A percentile compares a stretch with the other conserved stretches of the same genome.
These are phyloP conservation scores for Falcaria lacertinaria DNA, from an alignment of 2,888 invertebrate species.

Conservation along the genomic window DNA sequence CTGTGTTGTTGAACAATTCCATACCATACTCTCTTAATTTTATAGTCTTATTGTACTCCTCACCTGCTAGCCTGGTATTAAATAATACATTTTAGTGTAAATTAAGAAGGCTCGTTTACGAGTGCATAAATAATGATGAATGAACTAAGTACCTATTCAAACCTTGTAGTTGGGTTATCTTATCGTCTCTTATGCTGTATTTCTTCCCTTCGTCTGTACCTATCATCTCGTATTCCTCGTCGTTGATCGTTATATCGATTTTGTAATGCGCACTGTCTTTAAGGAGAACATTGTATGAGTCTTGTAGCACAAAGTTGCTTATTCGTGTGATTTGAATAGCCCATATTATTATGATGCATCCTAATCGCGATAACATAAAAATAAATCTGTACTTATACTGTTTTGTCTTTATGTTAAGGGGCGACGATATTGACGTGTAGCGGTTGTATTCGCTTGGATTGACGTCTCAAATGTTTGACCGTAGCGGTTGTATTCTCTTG, in stretches of 20 bases:
- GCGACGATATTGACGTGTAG: too few species aligned
- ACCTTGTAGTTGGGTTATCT: slow-evolving; percentile 18
- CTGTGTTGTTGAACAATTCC: neutral
- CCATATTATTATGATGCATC: slow-evolving; percentile 14
- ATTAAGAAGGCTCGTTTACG: too few species aligned
- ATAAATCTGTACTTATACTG: neutral
- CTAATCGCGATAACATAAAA: neutral
- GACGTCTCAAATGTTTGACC: too few species aligned
- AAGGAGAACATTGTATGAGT: slow-evolving; percentile 26
- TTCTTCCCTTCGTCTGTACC: slow-evolving; percentile 15
- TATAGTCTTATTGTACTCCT: neutral
- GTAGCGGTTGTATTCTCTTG: too few species aligned
- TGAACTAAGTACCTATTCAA: slow-evolving; percentile 38
- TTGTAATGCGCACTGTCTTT: slow-evolving; percentile 35
- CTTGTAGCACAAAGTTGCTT: slow-evolving; percentile 18
- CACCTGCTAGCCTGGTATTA: neutral
- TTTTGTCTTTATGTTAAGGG: too few species aligned
- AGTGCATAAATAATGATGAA: too few species aligned
- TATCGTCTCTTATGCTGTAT: slow-evolving; percentile 10
- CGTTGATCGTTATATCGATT: slow-evolving; percentile 32
- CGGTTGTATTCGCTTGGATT: too few species aligned
- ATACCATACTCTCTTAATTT: neutral
- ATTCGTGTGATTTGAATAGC: slow-evolving; percentile 12
- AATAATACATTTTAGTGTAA: too few species aligned
- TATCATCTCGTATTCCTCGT: slow-evolving; percentile 42